Evolutionary conservation across 1,140 invertebrate genomes (phyloP), one percentile per base, ranked within the genome.

Genomic region (Zaprionus tsacasi): DNA sequence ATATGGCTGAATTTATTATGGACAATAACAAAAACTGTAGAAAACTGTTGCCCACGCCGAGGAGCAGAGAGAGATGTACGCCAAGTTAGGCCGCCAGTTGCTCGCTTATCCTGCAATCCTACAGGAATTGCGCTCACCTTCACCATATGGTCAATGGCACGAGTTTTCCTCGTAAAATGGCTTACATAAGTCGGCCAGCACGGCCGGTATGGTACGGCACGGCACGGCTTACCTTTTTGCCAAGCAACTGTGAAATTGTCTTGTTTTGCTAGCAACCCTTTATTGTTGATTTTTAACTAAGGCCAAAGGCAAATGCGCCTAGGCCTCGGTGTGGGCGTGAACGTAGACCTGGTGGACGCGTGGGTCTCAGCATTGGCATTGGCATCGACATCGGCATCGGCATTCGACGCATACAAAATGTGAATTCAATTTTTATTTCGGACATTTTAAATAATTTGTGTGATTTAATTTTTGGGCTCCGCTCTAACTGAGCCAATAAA

Each of bases 171-270:
- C 85, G 75, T 87, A 87, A 87, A 89, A 87, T 75, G 80, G 83
- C 85, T 87, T 87, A 87, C 68, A 81, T 83, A 89, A 83, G 80
- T 68, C 63, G 77, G 40, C 40, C n/a, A n/a, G 40, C n/a, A 40
- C 38, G 21, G 21, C 2, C 38, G 21, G 21, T 21, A 21, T 2
- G 21, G 21, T 2, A n/a, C 2, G 45, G 58, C 54, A 17, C 52
- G 35, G 21, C 45, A 61, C 52, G 48, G 72, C 60, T 78, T 89
- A 87, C 83, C 83, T 87, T 87, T 87, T 89, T 78, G 80, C 83
- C 83, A 81, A 79, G 83, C 83, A 88, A 87, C 83, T 88, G 83
- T 83, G 79, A 87, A 87, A 87, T 87, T 87, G 83, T 87, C 83
- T 87, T 87, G 80, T 81, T 83, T 70, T 78, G 75, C 70, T 63